Base-by-base conservation (phyloP, 1,140 invertebrate species). In the Myzus persicae region DNA sequence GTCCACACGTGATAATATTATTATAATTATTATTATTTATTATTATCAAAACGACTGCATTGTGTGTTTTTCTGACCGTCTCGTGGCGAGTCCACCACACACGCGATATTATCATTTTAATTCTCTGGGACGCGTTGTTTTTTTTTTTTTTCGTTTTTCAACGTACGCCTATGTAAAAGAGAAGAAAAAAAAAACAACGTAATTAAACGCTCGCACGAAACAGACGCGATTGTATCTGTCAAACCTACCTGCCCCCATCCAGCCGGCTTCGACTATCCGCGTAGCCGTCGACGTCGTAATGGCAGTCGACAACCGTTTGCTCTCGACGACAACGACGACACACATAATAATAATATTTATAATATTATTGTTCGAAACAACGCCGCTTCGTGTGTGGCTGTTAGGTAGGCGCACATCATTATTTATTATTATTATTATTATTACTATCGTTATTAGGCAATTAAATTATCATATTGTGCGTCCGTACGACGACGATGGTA, bases 371-470 rank as follows among this genome's bases (percentile, higher is more conserved):
- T 85, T 85, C 40, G 8, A 42, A 85, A 42, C 40, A 11, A 67
- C 59, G 82, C 82, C 59, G 82, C 82, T 85, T 85, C 82, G 82
- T 85, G 82, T 85, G 82, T 85, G 82, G 82, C 24, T 85, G 24
- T 14, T 67, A 14, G 59, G 59, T 67, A 67, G 59, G 59, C 14
- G 59, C 14, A 67, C 59, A 67, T 67, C 59, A 31, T 42, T 85
- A 42, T 38, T 42, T 44, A 85, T 85, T 85, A 42, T 84, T 40
- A 40, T 42, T 85, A 44, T 84, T 44, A 40, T 42, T 85, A 44
- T 84, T 44, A 51, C 22, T 22, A 51, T 51, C 0, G 26, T 85
- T 85, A 44, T 44, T 85, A 14, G 38, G 42, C 36, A 84, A 84
- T 40, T 67, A 67, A 67, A 67, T 67, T 67, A 59, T 11, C 46